Conservation (phyloP, 2,113 vertebrate species). For the Cottus gobio region DNA sequence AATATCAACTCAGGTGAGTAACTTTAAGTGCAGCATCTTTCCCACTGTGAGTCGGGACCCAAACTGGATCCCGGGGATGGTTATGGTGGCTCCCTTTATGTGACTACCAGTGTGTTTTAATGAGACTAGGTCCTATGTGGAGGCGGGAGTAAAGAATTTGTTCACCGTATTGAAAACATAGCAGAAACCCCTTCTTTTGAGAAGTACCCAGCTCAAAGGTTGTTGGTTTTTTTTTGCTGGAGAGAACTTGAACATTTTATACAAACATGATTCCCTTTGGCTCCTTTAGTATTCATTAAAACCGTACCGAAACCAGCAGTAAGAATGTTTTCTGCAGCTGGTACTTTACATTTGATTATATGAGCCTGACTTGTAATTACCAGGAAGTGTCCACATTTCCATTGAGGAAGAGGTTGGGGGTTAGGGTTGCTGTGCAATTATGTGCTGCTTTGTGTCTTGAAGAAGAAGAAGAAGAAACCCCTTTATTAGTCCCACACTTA, state of each 20-base stretch:
- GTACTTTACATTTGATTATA: constrained; percentile 53
- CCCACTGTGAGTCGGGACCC: neutral
- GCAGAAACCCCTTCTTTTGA: constrained; percentile 20
- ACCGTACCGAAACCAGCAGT: constrained; percentile 61
- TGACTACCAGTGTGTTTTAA: constrained; percentile 41
- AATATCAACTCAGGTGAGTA: neutral
- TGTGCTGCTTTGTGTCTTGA: constrained; percentile 49
- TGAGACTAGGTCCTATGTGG: constrained; percentile 31
- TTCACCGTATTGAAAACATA: constrained; percentile 20
- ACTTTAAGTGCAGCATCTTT: constrained; percentile 2
- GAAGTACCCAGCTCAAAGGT: constrained; percentile 27
- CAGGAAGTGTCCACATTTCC: constrained; percentile 51
- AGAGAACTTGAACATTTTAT: constrained; percentile 31
- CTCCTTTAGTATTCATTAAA: constrained; percentile 59
- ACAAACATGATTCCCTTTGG: constrained; percentile 25
- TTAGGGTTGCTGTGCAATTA: constrained; percentile 56
- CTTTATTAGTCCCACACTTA: too few relatives aligned
- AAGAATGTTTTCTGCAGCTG: constrained; percentile 36
- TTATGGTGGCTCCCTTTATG: constrained; percentile 22
- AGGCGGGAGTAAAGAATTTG: constrained; percentile 42
- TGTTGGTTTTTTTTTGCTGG: constrained; percentile 11
- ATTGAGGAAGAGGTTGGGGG: constrained; percentile 20
- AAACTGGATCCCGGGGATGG: constrained; percentile 15
- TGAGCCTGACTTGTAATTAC: constrained; percentile 66
- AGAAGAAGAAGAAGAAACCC: too few relatives aligned